Evolutionary conservation across 37 sponge, comb jelly and placozoan genomes (phyloP).

Genomic region (Beroe forskalii): DNA sequence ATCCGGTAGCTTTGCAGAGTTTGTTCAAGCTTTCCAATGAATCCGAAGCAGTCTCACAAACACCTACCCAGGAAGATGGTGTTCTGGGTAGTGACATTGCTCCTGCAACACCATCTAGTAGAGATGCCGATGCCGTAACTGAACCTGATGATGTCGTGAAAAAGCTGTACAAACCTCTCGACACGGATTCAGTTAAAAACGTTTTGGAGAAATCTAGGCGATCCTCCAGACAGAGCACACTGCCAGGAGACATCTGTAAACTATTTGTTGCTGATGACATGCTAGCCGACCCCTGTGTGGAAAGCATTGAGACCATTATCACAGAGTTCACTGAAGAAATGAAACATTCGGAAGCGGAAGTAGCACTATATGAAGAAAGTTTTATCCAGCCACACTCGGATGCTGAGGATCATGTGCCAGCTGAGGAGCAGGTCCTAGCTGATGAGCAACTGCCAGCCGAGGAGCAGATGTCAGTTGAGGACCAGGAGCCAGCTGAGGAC

Average conservation of each 20-base stretch:
- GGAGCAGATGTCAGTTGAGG: neutral
- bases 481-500: neutral
- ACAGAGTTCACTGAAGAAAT: neutral
- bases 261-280: neutral
- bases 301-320: neutral
- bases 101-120: neutral
- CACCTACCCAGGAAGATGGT: neutral
- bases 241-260: slow-evolving; percentile 21
- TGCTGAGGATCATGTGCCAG: too few species aligned
- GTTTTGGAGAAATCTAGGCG: neutral
- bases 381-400: too few species aligned
- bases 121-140: neutral
- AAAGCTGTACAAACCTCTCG: neutral
- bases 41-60: neutral
- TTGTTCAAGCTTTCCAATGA: neutral
- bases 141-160: neutral
- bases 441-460: too few species aligned
- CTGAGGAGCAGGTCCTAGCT: too few species aligned
- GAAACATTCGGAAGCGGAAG: neutral
- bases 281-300: neutral
- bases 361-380: too few species aligned
- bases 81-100: neutral
- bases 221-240: neutral
- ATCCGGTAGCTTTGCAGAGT: slow-evolving; percentile 25
- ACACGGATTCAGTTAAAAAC: slow-evolving; percentile 17